Evolutionary conservation across 2,113 vertebrate species (phyloP).

Genomic region (Daphoenositta chrysoptera): DNA sequence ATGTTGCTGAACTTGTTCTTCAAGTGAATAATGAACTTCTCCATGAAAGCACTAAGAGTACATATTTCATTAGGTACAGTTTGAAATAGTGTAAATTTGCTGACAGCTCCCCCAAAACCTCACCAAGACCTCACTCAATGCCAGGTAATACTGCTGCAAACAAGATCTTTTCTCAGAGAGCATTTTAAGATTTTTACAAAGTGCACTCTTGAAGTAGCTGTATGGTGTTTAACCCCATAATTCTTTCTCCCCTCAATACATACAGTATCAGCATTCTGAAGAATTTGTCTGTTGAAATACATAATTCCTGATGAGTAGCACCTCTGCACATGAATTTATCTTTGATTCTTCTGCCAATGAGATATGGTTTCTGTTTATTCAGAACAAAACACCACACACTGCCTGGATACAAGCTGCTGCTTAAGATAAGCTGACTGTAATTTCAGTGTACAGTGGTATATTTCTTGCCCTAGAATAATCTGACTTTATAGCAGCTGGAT

Average conservation of each 20-base stretch:
- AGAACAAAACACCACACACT: conserved; percentile 1
- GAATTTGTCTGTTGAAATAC: neutral
- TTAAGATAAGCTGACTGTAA: conserved; percentile 65
- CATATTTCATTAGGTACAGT: neutral
- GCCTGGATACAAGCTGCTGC: conserved; percentile 62
- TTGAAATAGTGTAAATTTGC: neutral
- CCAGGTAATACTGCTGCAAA: neutral
- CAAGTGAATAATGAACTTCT: neutral
- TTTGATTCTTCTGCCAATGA: conserved; percentile 10
- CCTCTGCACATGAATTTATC: neutral
- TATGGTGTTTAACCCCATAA: neutral
- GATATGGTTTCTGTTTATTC: conserved; percentile 9
- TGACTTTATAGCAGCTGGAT: conserved; percentile 59
- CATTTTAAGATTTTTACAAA: neutral
- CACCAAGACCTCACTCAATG: neutral
- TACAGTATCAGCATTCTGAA: neutral
- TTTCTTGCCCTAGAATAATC: conserved; percentile 49
- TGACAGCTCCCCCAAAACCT: neutral
- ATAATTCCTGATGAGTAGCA: neutral
- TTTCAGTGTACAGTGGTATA: conserved; percentile 52
- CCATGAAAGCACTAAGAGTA: neutral
- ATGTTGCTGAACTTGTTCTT: neutral
- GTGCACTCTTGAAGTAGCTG: neutral
- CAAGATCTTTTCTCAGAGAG: neutral
- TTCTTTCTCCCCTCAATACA: neutral